Conservation (phyloP, 2,113 vertebrate species). For the Plotosus lineatus region DNA sequence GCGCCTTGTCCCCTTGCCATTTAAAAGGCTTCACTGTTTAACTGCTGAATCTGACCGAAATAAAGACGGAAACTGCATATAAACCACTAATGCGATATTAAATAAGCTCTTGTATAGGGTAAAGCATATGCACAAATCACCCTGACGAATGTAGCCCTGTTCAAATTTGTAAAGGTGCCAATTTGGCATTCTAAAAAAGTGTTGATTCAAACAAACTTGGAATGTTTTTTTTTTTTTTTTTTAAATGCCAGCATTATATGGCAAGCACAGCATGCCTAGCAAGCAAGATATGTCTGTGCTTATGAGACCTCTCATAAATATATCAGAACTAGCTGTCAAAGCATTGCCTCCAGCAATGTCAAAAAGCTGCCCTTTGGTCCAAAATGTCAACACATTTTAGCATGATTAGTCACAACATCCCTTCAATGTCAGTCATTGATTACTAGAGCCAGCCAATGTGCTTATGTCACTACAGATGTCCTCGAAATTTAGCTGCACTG, state of each 20-base stretch:
- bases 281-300: not conserved
- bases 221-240: not conserved
- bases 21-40: slow-evolving; percentile 5
- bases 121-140: slow-evolving; percentile 62
- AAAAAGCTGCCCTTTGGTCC: slow-evolving; percentile 42
- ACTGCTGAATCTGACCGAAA: not conserved
- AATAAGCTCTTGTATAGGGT: slow-evolving; percentile 38
- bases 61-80: slow-evolving; percentile 15
- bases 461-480: slow-evolving; percentile 7
- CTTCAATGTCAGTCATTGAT: slow-evolving; percentile 38
- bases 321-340: slow-evolving; percentile 42
- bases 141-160: slow-evolving; percentile 57
- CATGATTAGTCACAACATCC: slow-evolving; percentile 37
- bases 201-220: not conserved
- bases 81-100: slow-evolving; percentile 43
- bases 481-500: slow-evolving; percentile 1
- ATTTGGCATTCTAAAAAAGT: slow-evolving; percentile 22
- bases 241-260: slow-evolving; percentile 4
- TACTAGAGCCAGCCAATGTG: slow-evolving; percentile 17
- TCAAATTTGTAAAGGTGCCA: slow-evolving; percentile 49
- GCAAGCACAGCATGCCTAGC: slow-evolving; percentile 13
- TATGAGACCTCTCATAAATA: slow-evolving; percentile 37
- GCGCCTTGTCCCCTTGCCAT: not conserved
- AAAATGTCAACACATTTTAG: slow-evolving; percentile 44
- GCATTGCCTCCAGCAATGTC: slow-evolving; percentile 28